Evolutionary conservation across 2,797 vertebrate genomes (phyloP), one percentile per base, ranked within the genome.

Genomic region (Pantherophis vulpinus): DNA sequence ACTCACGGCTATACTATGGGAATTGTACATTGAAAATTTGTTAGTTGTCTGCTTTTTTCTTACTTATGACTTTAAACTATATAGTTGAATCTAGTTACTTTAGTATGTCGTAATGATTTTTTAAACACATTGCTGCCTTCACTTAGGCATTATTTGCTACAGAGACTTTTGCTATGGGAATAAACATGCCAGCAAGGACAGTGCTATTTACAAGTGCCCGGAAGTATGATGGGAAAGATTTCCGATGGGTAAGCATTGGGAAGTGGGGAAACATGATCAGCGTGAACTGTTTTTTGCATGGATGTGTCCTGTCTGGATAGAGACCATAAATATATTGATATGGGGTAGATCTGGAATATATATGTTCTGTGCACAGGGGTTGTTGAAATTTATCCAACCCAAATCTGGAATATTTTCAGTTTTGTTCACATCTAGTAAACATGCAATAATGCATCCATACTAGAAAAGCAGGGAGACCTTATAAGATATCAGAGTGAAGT

Each of bases 171-270:
- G 99, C 99, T 89, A 99, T 99, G 99, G 99, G 99, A 89, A 99
- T 99, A 98, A 99, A 99, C 97, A 99, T 99, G 99, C 99, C 99
- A 0, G 99, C 99, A 88, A 98, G 99, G 95, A 99, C 99, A 0
- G 99, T 99, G 87, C 98, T 99, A 27, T 99, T 99, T 97, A 99
- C 99, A 63, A 99, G 98, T 91, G 99, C 99, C 5, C 98, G 99
- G 94, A 99, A 99, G 96, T 99, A 98, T 95, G 99, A 99, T 90
- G 99, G 99, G 94, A 99, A 99, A 95, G 99, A 98, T 96, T 99
- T 99, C 94, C 98, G 99, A 96, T 99, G 99, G 98, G 99, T 99
- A 98, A 98, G 98, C 96, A 92, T n/a, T 92, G 61, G n/a, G 14
- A 32, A 74, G n/a, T 7, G 14, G n/a, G n/a, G 16, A 74, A 74